A percentile compares a stretch with the other conserved stretches of the same genome.
These are phyloP conservation scores for Sisyra nigra DNA, from an alignment of 2,888 invertebrate species.

Conservation along the genomic window DNA sequence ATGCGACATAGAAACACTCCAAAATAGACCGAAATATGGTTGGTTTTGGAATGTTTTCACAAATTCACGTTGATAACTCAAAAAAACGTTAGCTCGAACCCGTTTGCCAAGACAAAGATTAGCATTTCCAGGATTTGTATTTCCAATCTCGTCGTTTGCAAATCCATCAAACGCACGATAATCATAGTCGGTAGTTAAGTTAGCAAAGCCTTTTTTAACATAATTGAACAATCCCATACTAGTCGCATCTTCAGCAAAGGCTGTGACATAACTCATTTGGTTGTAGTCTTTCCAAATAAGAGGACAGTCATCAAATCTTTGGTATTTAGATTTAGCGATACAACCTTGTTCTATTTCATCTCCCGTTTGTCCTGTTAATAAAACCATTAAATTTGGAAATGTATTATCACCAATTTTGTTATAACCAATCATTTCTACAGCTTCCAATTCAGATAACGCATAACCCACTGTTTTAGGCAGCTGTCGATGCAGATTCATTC, in stretches of 20 bases:
- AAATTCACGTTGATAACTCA: constrained; percentile 54
- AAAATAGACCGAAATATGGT: constrained; percentile 67
- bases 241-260: constrained; percentile 71
- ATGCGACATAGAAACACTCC: constrained; percentile 71
- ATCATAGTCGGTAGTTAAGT: constrained; percentile 73
- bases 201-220: constrained; percentile 54
- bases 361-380: constrained; percentile 54
- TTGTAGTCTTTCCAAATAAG: constrained; percentile 75
- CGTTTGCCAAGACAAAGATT: constrained; percentile 53
- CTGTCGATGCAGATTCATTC: constrained; percentile 69
- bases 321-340: constrained; percentile 30
- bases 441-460: constrained; percentile 40
- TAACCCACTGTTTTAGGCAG: constrained; percentile 55
- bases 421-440: constrained; percentile 71
- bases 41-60: constrained; percentile 37
- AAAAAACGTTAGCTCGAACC: constrained; percentile 49
- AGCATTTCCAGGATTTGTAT: constrained; percentile 43
- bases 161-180: constrained; percentile 56
- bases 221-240: constrained; percentile 69
- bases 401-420: constrained; percentile 92
- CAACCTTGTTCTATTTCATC: constrained; percentile 47
- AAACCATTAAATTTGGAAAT: constrained; percentile 74
- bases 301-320: constrained; percentile 60
- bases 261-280: constrained; percentile 54
- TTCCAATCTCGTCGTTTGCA: constrained; percentile 49